Evolutionary conservation across 2,888 invertebrate genomes (phyloP).

Genomic region (Phyllotreta cruciferae): DNA sequence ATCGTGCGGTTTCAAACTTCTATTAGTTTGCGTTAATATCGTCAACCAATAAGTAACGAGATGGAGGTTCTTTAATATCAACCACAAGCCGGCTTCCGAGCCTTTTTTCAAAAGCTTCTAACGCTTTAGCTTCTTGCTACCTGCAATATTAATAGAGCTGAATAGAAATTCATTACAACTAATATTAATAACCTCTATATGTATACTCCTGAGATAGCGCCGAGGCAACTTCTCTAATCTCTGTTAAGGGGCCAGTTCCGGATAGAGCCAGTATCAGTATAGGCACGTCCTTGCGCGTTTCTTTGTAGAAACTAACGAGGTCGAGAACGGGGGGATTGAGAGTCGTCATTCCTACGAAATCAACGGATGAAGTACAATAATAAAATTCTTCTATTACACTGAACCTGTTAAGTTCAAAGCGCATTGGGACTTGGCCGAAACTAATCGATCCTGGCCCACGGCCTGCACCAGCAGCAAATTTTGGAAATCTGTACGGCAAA

Average conservation of each 20-base stretch:
- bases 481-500: constrained; percentile 75
- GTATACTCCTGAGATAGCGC: constrained; percentile 43
- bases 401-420: constrained; percentile 71
- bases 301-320: constrained; percentile 63
- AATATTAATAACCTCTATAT: neutral
- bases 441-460: constrained; percentile 82
- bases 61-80: constrained; percentile 83
- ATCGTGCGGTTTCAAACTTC: constrained; percentile 58
- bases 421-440: constrained; percentile 77
- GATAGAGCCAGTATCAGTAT: constrained; percentile 85
- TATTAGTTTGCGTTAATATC: constrained; percentile 73
- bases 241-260: constrained; percentile 90
- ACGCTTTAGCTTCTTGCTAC: constrained; percentile 74
- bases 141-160: constrained; percentile 52
- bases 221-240: constrained; percentile 73
- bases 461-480: constrained; percentile 80
- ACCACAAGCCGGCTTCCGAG: constrained; percentile 73
- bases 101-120: constrained; percentile 67
- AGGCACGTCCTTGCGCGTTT: constrained; percentile 70
- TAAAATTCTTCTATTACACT: neutral
- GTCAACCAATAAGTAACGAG: constrained; percentile 76
- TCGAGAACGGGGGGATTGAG: constrained; percentile 55
- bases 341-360: constrained; percentile 43
- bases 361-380: neutral
- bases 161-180: neutral